Percentiles rank a stretch among this genome's conserved stretches.
These are phyloP conservation scores for Hippocampus comes DNA, from an alignment of 2,113 vertebrate genomes.

Conservation along the genomic window DNA sequence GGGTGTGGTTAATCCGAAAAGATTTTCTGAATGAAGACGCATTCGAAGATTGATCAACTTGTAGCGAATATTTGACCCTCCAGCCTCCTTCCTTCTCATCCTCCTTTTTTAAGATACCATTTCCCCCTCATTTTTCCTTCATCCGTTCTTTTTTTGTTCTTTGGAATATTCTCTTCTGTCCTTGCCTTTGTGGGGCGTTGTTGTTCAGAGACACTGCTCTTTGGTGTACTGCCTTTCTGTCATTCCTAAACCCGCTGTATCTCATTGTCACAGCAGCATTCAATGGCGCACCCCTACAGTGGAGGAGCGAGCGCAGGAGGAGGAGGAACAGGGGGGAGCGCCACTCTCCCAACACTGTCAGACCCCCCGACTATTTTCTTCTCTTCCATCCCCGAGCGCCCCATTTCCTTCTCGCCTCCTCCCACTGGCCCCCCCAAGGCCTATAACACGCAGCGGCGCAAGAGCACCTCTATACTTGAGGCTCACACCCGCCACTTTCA, in stretches of 20 bases:
- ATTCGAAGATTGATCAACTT: conserved; percentile 25
- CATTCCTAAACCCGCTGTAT: conserved; percentile 84
- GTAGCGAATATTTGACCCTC: conserved; percentile 12
- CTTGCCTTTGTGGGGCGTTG: conserved; percentile 10
- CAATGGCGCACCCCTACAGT: conserved; percentile 79
- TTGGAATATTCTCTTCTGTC: neutral
- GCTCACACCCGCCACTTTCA: conserved; percentile 90
- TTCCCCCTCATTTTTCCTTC: conserved; percentile 14
- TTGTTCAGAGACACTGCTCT: conserved; percentile 17
- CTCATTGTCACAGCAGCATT: conserved; percentile 93
- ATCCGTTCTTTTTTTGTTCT: conserved; percentile 1
- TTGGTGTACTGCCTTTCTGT: conserved; percentile 31
- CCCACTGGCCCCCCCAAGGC: conserved; percentile 86
- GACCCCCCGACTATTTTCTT: conserved; percentile 86
- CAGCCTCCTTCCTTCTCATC: conserved; percentile 27
- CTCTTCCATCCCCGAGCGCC: conserved; percentile 88
- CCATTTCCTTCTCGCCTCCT: conserved; percentile 94
- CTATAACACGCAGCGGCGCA: conserved; percentile 88
- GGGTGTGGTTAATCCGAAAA: neutral
- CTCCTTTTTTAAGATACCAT: conserved; percentile 21
- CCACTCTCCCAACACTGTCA: conserved; percentile 73
- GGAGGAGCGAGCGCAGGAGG: conserved; percentile 66
- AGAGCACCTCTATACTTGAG: conserved; percentile 97
- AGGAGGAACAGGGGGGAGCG: conserved; percentile 68
- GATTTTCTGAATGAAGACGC: conserved; percentile 39